These are phyloP conservation scores for Prionchulus punctatus DNA, from an alignment of 2,888 invertebrate species.

Conservation along the genomic window DNA sequence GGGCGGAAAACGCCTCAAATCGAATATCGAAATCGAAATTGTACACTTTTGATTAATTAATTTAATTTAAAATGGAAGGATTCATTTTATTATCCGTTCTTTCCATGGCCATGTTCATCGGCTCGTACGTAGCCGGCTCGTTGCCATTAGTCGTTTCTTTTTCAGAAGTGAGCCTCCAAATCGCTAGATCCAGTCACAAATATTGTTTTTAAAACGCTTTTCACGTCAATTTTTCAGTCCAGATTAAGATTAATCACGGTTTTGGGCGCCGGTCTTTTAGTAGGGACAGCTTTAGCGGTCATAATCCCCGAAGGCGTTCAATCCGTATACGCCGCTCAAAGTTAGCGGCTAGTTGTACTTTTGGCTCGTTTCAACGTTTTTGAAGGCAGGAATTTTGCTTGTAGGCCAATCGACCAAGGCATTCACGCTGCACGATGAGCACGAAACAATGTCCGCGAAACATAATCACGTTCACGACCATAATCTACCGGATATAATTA, in stretches of 20 bases:
- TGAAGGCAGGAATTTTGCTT: too few relatives aligned
- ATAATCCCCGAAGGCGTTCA: slow-evolving; percentile 98
- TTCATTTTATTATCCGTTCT: slow-evolving; percentile 62
- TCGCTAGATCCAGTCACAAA: neutral
- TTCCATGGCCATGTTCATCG: slow-evolving; percentile 79
- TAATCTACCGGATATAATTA: too few relatives aligned
- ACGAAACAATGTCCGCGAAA: too few relatives aligned
- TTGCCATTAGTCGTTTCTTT: slow-evolving; percentile 81
- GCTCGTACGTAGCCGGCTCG: slow-evolving; percentile 83
- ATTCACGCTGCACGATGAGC: too few relatives aligned
- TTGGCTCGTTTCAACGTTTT: neutral
- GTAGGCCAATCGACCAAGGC: too few relatives aligned
- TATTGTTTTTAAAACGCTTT: slow-evolving; percentile 4
- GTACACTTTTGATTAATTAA: too few relatives aligned
- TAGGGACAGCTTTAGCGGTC: slow-evolving; percentile 89
- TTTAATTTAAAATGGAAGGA: slow-evolving; percentile 55
- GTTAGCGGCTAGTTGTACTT: neutral
- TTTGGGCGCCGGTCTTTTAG: slow-evolving; percentile 85
- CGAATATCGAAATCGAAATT: too few relatives aligned
- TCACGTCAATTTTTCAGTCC: slow-evolving; percentile 48
- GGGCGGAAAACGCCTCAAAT: too few relatives aligned
- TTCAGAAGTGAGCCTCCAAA: slow-evolving; percentile 58
- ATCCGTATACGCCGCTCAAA: slow-evolving; percentile 24
- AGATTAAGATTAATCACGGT: slow-evolving; percentile 82
- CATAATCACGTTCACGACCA: too few relatives aligned